Evolutionary conservation across 2,888 invertebrate genomes (phyloP), one percentile per base, ranked within the genome.

Genomic region (Spisula subtruncata): DNA sequence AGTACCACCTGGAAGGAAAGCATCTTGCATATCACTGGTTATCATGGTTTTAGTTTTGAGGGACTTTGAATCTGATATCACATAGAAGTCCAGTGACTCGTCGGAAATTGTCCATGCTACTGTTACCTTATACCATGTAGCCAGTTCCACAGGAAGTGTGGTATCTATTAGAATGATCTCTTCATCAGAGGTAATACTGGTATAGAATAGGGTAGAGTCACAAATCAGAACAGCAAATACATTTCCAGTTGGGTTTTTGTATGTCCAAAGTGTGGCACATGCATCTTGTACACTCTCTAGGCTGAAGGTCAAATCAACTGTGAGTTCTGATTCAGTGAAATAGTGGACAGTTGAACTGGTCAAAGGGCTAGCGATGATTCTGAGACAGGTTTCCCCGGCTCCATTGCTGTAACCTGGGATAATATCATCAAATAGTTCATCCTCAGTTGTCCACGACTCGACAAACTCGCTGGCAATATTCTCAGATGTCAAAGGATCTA

Each of bases 111-210:
- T 85, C 95, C 95, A 95, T 14, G 89, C 93, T n/a, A 93, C 48
- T 16, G 94, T 85, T 25, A 95, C 83, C 85, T 95, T 94, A 83
- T 94, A 94, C 95, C 95, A 95, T 12, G 80, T 90, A 25, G 91
- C 51, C 10, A 85, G 66, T 10, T 82, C 80, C n/a, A 95, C 89
- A 25, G 60, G 25, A 10, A 66, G 25, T 14, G 56, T 20, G 60
- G n/a, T 25, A 32, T 75, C 66, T 5, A 95, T 41, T 8, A 92
- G 87, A 14, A n/a, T 66, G 16, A 56, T 29, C 25, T n/a, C 32
- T 16, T 80, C 80, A 14, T 86, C 87, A 14, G 66, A 56, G 41
- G 20, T 79, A 46, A 81, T 79, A 20, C 89, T 86, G 86, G 91
- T 86, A 5, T 91, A 84, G 18, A 87, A 48, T 5, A 94, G n/a